A percentile compares a stretch with the other conserved stretches of the same genome.
phyloP scores from a whole-genome alignment of 2,113 vertebrate genomes.

The Carettochelys insculpta region DNA sequence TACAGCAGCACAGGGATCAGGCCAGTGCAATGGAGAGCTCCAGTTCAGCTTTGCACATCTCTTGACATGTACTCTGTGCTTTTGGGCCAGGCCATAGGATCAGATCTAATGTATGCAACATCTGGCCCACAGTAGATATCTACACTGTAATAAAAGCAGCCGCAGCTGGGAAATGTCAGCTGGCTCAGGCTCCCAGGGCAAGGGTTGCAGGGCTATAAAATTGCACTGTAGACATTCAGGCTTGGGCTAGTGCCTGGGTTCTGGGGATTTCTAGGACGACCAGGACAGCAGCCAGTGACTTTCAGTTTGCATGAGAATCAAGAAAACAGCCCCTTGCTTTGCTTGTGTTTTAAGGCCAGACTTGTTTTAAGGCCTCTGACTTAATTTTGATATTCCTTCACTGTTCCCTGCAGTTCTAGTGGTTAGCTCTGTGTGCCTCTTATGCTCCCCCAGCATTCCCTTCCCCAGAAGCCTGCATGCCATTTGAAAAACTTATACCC shows the following conservation, averaged over 20 bases:
- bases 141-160: neutral
- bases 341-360: neutral
- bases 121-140: neutral
- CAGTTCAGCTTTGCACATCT: neutral
- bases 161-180: neutral
- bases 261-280: neutral
- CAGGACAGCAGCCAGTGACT: neutral
- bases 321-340: neutral
- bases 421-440: rapidly evolving
- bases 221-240: neutral
- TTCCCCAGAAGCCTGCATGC: neutral
- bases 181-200: neutral
- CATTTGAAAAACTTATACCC: neutral
- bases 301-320: neutral
- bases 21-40: neutral
- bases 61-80: neutral
- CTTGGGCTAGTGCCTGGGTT: neutral
- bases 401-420: neutral
- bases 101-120: neutral
- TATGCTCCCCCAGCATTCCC: neutral
- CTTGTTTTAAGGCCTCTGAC: neutral
- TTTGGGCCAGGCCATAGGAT: neutral
- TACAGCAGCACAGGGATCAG: neutral
- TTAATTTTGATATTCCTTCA: no score
- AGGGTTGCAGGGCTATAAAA: neutral